These are phyloP conservation scores for Gadus macrocephalus DNA, from an alignment of 2,113 vertebrate species.

Conservation along the genomic window DNA sequence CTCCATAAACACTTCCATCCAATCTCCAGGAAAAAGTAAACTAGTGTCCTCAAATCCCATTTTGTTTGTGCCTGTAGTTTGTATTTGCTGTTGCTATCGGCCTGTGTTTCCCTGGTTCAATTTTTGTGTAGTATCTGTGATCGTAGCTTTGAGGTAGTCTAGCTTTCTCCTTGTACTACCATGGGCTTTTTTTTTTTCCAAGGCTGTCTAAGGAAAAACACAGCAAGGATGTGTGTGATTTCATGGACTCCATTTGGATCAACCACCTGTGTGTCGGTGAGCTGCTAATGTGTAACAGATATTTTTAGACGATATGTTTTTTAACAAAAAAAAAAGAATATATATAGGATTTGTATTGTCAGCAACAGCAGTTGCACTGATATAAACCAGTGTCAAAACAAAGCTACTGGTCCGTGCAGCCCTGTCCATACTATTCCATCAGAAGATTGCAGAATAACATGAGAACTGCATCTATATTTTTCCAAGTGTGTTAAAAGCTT, in stretches of 20 bases:
- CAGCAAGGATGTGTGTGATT: slow-evolving; percentile 17
- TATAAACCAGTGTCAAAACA: slow-evolving; percentile 9
- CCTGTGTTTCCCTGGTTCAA: slow-evolving; percentile 7
- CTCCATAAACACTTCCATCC: too few relatives aligned
- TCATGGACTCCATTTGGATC: too few relatives aligned
- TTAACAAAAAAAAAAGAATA: not conserved
- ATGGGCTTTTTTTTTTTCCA: slow-evolving; percentile 16
- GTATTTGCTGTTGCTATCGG: slow-evolving; percentile 27
- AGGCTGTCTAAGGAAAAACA: slow-evolving; percentile 14
- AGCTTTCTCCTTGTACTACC: slow-evolving; percentile 22
- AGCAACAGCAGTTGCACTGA: slow-evolving; percentile 10
- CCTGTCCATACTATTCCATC: not conserved
- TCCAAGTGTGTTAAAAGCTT: slow-evolving; percentile 26
- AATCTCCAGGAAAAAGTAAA: not conserved
- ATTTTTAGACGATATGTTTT: slow-evolving; percentile 38
- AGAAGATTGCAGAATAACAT: slow-evolving; percentile 12
- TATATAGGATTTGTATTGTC: not conserved
- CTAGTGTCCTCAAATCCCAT: slow-evolving; percentile 5
- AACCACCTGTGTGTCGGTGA: not conserved
- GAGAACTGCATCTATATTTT: slow-evolving; percentile 14
- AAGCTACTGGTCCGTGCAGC: slow-evolving; percentile 1
- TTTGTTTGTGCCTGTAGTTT: slow-evolving; percentile 24
- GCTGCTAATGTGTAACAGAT: slow-evolving; percentile 36
- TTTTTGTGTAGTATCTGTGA: slow-evolving; percentile 32
- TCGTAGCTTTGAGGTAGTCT: slow-evolving; percentile 20